Evolutionary conservation across 2,888 invertebrate species (phyloP), one percentile per base, ranked within the genome.

Genomic region (Nomada ferruginata): DNA sequence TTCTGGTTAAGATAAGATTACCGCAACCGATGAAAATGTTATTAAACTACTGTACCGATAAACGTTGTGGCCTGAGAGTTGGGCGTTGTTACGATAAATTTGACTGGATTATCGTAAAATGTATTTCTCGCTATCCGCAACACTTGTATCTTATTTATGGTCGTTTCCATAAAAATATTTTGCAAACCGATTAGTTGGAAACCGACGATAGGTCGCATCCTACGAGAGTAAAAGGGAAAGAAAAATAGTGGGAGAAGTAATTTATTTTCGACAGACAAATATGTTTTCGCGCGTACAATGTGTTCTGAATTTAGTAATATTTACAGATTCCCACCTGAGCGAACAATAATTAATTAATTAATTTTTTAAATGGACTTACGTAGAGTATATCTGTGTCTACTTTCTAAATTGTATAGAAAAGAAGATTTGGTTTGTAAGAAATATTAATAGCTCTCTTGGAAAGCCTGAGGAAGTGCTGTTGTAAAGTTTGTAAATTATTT

Each of bases 1-100:
- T n/a, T 29, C 13, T 20, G 47, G 10, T 47, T 9, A 29, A 50
- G 50, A 65, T 65, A 65, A 50, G 65, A 52, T 65, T 18, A 29
- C 52, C n/a, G 29, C 11, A n/a, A 26, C 5, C 47, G 26, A 64
- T 18, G 64, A 64, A 52, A 52, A 50, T 29, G 29, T 15, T n/a
- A 50, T 29, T 4, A 52, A 65, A 29, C 29, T 29, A 52, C n/a
- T 7, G 50, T 18, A 0, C 2, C 18, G 50, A 65, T 65, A 65
- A 65, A 52, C 11, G 5, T 52, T 26, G 29, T 60, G 29, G n/a
- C 9, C 36, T 11, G 47, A 36, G 18, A 60, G 18, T 9, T 60
- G 50, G 26, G n/a, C 13, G 29, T n/a, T 52, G n/a, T n/a, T 52
- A n/a, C 9, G 23, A 50, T 11, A 26, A 20, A 47, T 29, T 57